Base-by-base conservation (phyloP, 1,140 invertebrate genomes). In the Teleopsis dalmanni region DNA sequence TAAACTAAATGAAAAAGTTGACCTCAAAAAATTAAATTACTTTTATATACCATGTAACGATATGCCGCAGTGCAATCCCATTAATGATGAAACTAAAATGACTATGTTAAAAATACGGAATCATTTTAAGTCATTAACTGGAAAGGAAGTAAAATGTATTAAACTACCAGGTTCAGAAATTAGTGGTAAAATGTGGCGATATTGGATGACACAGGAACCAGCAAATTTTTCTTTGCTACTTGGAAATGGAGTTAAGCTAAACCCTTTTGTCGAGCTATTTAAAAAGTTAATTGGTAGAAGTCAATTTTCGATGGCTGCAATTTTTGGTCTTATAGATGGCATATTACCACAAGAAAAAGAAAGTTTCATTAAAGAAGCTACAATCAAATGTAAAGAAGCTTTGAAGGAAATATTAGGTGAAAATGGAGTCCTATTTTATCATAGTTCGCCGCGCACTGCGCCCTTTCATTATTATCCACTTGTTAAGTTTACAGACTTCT, bases 361-460 rank as follows among this genome's bases (percentile, higher is more conserved):
- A 21, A 68, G 76, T 45, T 83, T 85, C 79, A 84, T 82, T 5
- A 74, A 77, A 56, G 68, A 74, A 33, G 59, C 78, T 11, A 83
- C 81, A 8, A 65, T 67, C 18, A 72, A 76, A 38, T 75, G 87
- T 50, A 78, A 73, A 38, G 60, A 79, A 10, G 77, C 78, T 48
- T 59, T 88, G 60, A 26, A 87, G 80, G 75, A 82, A 23, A 70
- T 84, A 45, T 74, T 95, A 11, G 81, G 83, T 14, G 72, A 84
- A 3, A 78, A 93, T 72, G 90, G 88, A 0, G 81, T 98, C 8
- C 72, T 97, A 4, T 60, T 97, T 27, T 95, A 87, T 70, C 91
- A 92, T 19, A 83, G 86, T 2, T 82, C 85, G 50, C 89, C 93
- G 1, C 76, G 76, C 16, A 72, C 85, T n/a, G 91, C 92, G 1